Evolutionary conservation across 1,140 invertebrate genomes (phyloP).

Genomic region (Rhagoletis zephyria): DNA sequence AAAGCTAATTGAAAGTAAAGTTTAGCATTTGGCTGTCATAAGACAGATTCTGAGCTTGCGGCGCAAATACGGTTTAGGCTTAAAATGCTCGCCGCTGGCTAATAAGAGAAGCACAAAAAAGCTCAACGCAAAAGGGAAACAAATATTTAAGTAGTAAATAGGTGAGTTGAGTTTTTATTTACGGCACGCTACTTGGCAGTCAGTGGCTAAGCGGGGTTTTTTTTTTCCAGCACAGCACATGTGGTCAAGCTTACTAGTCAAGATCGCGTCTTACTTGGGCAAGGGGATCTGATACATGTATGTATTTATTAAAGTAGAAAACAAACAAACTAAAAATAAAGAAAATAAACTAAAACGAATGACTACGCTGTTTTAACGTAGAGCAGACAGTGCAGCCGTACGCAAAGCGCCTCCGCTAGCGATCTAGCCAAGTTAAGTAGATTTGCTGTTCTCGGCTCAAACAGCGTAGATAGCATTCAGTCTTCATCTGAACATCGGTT

Average conservation of each 20-base stretch:
- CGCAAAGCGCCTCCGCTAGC: neutral
- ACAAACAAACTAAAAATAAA: neutral
- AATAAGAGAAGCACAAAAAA: neutral
- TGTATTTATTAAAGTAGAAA: neutral
- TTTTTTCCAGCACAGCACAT: neutral
- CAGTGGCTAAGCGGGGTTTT: too few relatives aligned
- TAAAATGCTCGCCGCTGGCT: too few relatives aligned
- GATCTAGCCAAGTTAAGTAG: conserved; percentile 24
- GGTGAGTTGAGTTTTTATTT: neutral
- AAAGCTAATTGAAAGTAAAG: too few relatives aligned
- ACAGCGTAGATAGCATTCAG: neutral
- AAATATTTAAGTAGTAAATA: neutral
- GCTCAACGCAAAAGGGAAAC: neutral
- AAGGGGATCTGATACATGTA: neutral
- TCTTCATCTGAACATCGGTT: conserved; percentile 17
- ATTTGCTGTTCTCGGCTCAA: conserved; percentile 20
- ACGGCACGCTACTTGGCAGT: neutral
- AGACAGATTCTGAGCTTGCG: neutral
- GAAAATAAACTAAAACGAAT: too few relatives aligned
- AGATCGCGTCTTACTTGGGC: neutral
- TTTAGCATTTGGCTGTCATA: too few relatives aligned
- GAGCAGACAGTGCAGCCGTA: neutral
- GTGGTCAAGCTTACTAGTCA: conserved; percentile 1
- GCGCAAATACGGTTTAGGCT: too few relatives aligned
- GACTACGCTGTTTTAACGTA: too few relatives aligned